Percentiles rank a stretch among this genome's conserved stretches.
These are phyloP conservation scores for Pristionchus exspectatus DNA, from an alignment of 2,888 invertebrate genomes.

Conservation along the genomic window DNA sequence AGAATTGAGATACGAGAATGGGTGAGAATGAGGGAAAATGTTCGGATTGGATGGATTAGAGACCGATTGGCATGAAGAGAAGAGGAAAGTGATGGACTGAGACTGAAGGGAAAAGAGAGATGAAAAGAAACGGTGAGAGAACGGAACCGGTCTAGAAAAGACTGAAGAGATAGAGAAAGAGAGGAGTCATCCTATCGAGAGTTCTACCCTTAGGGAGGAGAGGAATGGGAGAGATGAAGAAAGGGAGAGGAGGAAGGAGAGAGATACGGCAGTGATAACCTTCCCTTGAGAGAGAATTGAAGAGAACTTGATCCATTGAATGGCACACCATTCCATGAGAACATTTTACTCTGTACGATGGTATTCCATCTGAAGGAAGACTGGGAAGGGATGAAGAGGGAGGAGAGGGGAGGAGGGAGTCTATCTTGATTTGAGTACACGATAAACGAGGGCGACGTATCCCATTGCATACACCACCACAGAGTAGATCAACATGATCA, in stretches of 20 bases:
- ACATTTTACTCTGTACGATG: constrained; percentile 20
- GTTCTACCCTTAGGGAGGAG: background rate
- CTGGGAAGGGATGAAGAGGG: background rate
- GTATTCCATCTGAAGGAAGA: background rate
- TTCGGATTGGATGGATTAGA: constrained; percentile 31
- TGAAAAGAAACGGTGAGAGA: constrained; percentile 33
- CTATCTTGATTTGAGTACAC: constrained; percentile 59
- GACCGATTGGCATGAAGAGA: constrained; percentile 2
- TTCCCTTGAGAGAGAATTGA: constrained; percentile 37
- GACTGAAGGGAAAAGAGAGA: constrained; percentile 8
- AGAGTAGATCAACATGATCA: constrained; percentile 66
- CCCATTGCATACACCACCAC: constrained; percentile 68
- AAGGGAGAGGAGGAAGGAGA: background rate
- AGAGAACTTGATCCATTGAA: constrained; percentile 11
- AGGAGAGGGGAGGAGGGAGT: too few relatives aligned
- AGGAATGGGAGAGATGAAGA: constrained; percentile 17
- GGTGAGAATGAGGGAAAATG: constrained; percentile 55
- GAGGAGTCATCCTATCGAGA: constrained; percentile 40
- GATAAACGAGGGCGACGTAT: constrained; percentile 70
- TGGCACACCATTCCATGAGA: background rate
- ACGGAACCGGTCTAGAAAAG: constrained; percentile 17
- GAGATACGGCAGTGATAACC: constrained; percentile 5
- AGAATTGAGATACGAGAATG: constrained; percentile 34
- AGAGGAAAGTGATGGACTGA: background rate
- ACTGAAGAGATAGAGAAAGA: constrained; percentile 1